Evolutionary conservation across 2,888 invertebrate species (phyloP).

Genomic region (Pseudococcus longispinus): DNA sequence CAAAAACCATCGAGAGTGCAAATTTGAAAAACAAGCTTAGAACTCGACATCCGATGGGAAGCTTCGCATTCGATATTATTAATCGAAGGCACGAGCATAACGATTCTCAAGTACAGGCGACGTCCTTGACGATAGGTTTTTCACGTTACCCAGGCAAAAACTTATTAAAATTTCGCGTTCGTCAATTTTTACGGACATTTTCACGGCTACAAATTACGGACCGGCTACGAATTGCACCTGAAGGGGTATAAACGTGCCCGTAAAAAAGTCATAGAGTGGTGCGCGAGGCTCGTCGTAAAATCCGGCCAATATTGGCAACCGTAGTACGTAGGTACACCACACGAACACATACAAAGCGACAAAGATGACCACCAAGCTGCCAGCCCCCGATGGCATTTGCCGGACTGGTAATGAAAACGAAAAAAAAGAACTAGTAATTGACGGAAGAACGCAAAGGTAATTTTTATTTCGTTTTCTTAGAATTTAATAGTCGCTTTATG

Average conservation of each 20-base stretch:
- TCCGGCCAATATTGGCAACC: neutral
- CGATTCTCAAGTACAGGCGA: too few species aligned
- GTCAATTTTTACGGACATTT: constrained; percentile 30
- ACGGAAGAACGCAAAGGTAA: constrained; percentile 42
- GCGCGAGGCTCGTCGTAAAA: constrained; percentile 10
- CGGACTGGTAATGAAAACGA: neutral
- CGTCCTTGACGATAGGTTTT: constrained; percentile 3
- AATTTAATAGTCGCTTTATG: constrained; percentile 16
- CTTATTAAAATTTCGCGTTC: constrained; percentile 32
- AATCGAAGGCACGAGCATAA: constrained; percentile 17
- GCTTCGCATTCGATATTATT: neutral
- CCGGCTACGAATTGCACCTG: neutral
- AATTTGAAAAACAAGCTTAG: neutral
- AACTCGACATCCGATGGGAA: neutral
- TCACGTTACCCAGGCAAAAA: neutral
- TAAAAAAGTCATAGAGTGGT: neutral
- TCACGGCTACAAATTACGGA: neutral
- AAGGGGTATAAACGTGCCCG: neutral
- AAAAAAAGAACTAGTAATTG: neutral
- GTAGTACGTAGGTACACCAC: too few species aligned
- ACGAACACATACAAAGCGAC: neutral
- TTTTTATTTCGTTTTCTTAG: constrained; percentile 45
- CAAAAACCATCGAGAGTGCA: too few species aligned
- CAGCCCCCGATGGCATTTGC: constrained; percentile 15
- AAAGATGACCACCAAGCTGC: neutral